A percentile compares a stretch with the other conserved stretches of the same genome.
phyloP scores from a whole-genome alignment of 2,113 vertebrate species.

The Alethe castanea region DNA sequence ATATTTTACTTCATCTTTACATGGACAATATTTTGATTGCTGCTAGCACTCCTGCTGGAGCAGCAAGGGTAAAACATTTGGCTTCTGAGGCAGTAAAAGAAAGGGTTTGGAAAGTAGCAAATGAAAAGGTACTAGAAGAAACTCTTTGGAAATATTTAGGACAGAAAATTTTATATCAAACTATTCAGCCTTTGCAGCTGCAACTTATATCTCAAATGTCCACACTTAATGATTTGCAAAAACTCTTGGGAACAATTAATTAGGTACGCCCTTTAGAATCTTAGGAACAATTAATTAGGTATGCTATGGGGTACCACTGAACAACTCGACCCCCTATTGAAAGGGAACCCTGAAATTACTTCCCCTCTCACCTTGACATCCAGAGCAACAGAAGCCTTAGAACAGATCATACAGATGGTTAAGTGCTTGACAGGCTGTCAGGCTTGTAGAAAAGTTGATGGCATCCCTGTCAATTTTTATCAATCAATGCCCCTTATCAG shows the following conservation, averaged over 20 bases:
- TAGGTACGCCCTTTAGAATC: not conserved
- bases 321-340: not conserved
- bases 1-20: too few species aligned
- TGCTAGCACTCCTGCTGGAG: too few species aligned
- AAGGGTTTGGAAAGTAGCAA: too few species aligned
- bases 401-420: not conserved
- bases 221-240: not conserved
- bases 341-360: not conserved
- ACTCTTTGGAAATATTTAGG: too few species aligned
- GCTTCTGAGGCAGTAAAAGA: too few species aligned
- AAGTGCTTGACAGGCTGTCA: not conserved
- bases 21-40: too few species aligned
- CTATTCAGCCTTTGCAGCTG: not conserved
- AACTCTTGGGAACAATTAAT: not conserved
- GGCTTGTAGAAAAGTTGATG: not conserved
- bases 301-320: not conserved
- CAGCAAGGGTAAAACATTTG: too few species aligned
- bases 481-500: not conserved
- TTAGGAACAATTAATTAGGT: too few species aligned
- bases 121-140: too few species aligned
- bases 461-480: not conserved
- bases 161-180: not conserved
- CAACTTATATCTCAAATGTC: not conserved
- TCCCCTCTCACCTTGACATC: not conserved
- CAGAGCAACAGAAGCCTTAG: not conserved